Conservation (phyloP, 2,888 invertebrate species). For the Coenonympha glycerion region DNA sequence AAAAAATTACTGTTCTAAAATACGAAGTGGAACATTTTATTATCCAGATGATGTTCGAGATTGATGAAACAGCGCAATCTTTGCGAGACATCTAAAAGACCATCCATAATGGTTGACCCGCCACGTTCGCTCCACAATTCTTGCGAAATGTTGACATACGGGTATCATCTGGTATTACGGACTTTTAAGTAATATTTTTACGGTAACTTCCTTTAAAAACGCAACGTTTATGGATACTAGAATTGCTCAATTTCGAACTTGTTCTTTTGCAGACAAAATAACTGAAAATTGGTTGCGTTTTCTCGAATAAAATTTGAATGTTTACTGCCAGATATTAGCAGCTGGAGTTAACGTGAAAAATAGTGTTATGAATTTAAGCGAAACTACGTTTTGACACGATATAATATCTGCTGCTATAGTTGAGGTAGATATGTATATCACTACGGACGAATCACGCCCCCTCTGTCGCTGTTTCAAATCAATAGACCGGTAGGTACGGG, state of each 20-base stretch:
- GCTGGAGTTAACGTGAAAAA: slow-evolving; percentile 16
- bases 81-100: slow-evolving; percentile 39
- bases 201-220: slow-evolving; percentile 1
- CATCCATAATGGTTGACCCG: slow-evolving; percentile 39
- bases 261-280: background rate
- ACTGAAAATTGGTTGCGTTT: slow-evolving; percentile 11
- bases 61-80: slow-evolving; percentile 44
- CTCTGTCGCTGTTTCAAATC: slow-evolving; percentile 57
- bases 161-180: slow-evolving; percentile 17
- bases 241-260: background rate
- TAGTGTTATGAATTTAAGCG: slow-evolving; percentile 19
- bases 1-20: slow-evolving; percentile 6
- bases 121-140: slow-evolving; percentile 37
- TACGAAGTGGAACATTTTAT: slow-evolving; percentile 13
- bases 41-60: slow-evolving; percentile 39
- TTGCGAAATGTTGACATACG: slow-evolving; percentile 31
- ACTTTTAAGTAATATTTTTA: slow-evolving; percentile 8
- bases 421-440: slow-evolving; percentile 31
- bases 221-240: slow-evolving; percentile 3
- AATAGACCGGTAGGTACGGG: slow-evolving; percentile 54
- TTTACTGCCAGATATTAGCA: slow-evolving; percentile 10
- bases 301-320: slow-evolving; percentile 17
- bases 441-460: slow-evolving; percentile 61
- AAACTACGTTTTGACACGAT: slow-evolving; percentile 18
- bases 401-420: slow-evolving; percentile 18